These are phyloP conservation scores for Syndactyla subalaris DNA, from an alignment of 2,797 vertebrate species.

Conservation along the genomic window DNA sequence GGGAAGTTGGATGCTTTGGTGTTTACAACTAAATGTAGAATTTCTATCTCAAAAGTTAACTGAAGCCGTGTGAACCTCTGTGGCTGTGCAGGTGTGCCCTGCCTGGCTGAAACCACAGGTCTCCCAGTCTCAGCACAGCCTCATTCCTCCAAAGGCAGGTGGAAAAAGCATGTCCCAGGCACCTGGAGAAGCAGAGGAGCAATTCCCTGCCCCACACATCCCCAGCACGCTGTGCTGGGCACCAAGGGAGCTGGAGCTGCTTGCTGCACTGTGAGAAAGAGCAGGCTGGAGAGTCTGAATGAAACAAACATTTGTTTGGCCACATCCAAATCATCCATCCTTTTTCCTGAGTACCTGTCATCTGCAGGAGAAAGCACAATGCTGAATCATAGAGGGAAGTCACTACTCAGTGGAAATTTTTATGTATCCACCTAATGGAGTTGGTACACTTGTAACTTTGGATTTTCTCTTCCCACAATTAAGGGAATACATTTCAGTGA, in stretches of 20 bases:
- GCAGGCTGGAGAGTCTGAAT: background rate
- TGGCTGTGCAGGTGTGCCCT: background rate
- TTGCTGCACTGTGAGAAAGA: background rate
- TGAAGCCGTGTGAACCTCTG: background rate
- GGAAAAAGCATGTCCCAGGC: background rate
- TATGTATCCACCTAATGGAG: background rate
- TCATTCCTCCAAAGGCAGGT: background rate
- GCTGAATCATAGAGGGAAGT: background rate
- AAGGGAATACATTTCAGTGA: background rate
- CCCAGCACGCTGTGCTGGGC: background rate
- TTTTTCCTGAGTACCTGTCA: background rate
- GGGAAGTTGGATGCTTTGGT: background rate
- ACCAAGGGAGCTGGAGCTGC: background rate
- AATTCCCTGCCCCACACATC: background rate
- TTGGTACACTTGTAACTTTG: background rate
- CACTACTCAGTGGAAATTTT: background rate
- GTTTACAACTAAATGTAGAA: background rate
- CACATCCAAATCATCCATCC: fast-evolving
- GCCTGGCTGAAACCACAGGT: background rate
- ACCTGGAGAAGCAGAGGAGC: background rate
- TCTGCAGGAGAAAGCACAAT: background rate
- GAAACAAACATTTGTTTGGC: background rate
- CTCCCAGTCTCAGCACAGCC: background rate
- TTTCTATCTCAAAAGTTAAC: background rate
- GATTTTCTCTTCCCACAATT: background rate